Evolutionary conservation across 2,113 vertebrate genomes (phyloP).

Genomic region (Dipodomys ordii): DNA sequence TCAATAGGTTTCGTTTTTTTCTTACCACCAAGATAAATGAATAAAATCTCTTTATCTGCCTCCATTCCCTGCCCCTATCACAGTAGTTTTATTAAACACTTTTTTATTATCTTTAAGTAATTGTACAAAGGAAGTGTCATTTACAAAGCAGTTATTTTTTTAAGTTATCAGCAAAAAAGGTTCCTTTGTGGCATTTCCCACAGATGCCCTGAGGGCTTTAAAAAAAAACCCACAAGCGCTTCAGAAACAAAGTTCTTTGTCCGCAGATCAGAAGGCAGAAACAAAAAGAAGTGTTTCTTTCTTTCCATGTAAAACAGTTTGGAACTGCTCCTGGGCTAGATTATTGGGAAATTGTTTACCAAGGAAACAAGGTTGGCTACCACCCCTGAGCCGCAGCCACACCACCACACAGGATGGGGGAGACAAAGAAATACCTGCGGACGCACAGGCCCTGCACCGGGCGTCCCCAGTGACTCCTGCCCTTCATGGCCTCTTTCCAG

Average conservation of each 20-base stretch:
- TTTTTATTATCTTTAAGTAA: too few species aligned
- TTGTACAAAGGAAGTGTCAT: too few species aligned
- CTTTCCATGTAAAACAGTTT: not conserved
- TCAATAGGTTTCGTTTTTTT: too few species aligned
- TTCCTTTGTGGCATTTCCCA: not conserved
- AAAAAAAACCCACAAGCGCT: not conserved
- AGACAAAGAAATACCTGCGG: not conserved
- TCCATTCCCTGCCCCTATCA: fast-evolving
- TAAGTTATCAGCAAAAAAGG: not conserved
- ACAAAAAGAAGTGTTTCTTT: not conserved
- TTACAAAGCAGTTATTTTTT: not conserved
- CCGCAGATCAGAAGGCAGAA: not conserved
- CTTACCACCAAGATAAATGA: not conserved
- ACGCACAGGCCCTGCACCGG: fast-evolving
- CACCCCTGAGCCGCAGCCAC: not conserved
- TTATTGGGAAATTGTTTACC: not conserved
- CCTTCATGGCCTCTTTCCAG: too few species aligned
- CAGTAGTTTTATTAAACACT: not conserved
- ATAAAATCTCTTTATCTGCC: not conserved
- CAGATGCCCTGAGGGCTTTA: not conserved
- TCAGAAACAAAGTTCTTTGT: slow-evolving; percentile 15
- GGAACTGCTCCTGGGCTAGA: not conserved
- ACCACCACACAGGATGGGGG: fast-evolving
- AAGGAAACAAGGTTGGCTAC: not conserved
- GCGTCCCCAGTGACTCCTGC: fast-evolving